These are phyloP conservation scores for Adineta ricciae DNA, from an alignment of 2,888 invertebrate genomes.

Conservation along the genomic window DNA sequence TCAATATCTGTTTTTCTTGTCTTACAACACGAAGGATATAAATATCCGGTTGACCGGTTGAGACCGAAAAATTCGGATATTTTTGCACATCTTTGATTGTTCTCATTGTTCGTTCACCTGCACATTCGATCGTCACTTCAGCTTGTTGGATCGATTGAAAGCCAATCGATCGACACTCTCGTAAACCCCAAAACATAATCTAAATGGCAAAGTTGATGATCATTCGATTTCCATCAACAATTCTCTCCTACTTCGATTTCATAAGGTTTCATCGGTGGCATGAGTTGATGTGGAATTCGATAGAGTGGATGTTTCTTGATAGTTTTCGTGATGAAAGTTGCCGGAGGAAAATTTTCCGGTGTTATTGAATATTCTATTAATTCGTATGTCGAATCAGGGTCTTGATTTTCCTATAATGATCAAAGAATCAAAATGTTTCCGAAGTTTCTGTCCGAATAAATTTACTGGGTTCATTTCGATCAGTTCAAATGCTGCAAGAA, in stretches of 20 bases:
- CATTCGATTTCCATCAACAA: neutral
- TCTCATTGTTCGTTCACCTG: neutral
- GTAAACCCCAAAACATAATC: slow-evolving; percentile 1
- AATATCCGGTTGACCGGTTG: neutral
- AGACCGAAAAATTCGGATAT: neutral
- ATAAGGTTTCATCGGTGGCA: neutral
- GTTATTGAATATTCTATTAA: neutral
- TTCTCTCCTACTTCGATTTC: neutral
- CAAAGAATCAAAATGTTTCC: neutral
- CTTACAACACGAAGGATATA: neutral
- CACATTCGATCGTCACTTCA: neutral
- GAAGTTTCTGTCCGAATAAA: slow-evolving; percentile 21
- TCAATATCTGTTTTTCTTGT: neutral
- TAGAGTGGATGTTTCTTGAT: neutral
- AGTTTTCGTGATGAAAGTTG: neutral
- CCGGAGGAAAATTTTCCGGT: neutral
- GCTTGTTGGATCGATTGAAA: neutral
- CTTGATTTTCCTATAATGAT: neutral
- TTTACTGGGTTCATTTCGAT: slow-evolving; percentile 45
- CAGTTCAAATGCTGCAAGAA: slow-evolving; percentile 75
- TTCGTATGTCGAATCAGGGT: neutral
- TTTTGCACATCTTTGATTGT: neutral
- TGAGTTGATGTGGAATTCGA: neutral
- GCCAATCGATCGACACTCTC: neutral
- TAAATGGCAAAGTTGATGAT: neutral